phyloP scores from a whole-genome alignment of 2,888 invertebrate species.

The Limnephilus marmoratus region DNA sequence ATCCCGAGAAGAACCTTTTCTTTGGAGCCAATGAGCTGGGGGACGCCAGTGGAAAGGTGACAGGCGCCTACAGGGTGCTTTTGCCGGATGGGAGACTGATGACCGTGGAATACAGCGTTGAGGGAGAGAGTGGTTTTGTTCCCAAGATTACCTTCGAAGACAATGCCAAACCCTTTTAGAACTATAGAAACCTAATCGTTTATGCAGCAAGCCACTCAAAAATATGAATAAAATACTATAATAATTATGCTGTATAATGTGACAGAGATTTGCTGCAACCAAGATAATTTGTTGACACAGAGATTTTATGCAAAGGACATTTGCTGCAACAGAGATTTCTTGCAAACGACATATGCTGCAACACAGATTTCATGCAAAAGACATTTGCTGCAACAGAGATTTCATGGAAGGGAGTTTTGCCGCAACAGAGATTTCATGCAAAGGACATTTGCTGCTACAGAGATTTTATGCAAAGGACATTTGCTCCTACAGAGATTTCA shows the following conservation, averaged over 20 bases:
- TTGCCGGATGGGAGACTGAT: constrained; percentile 84
- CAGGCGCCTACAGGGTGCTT: constrained; percentile 82
- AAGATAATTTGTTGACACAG: neutral
- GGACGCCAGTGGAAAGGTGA: constrained; percentile 80
- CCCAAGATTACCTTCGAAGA: constrained; percentile 83
- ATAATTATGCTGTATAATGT: neutral
- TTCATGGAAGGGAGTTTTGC: neutral
- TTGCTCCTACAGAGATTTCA: neutral
- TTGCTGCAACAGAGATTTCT: neutral
- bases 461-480: no score
- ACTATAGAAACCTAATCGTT: neutral
- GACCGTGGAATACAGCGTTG: constrained; percentile 85
- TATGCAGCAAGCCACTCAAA: neutral
- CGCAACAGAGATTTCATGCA: no score
- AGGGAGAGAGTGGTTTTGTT: constrained; percentile 84
- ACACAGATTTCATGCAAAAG: no score
- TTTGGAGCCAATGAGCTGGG: constrained; percentile 84
- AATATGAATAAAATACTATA: neutral
- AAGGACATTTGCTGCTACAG: neutral
- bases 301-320: neutral
- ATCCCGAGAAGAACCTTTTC: constrained; percentile 81
- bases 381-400: no score
- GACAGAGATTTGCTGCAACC: neutral
- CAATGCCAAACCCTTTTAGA: constrained; percentile 77
- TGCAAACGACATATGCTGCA: neutral